Percentiles rank a stretch among this genome's conserved stretches.
Evolutionary conservation across 2,797 vertebrate genomes (phyloP).

Genomic region (Poeciliopsis infans): DNA sequence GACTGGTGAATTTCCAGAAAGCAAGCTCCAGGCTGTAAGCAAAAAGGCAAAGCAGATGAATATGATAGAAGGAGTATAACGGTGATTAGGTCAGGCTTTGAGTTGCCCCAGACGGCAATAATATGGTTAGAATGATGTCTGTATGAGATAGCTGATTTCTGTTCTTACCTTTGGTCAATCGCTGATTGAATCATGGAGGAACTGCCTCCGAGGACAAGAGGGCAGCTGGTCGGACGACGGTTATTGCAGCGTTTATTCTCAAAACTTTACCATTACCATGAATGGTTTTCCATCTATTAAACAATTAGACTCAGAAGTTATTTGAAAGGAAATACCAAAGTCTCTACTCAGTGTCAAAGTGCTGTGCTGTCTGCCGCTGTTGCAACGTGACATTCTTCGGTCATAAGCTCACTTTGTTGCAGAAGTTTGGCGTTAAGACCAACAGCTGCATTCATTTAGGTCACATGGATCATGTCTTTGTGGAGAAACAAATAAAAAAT

Average conservation of each 20-base stretch:
- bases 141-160: background rate
- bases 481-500: slow-evolving; percentile 4
- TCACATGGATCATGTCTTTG: slow-evolving; percentile 11
- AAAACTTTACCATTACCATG: background rate
- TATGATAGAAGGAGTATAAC: background rate
- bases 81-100: background rate
- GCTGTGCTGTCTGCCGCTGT: background rate
- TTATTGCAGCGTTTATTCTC: background rate
- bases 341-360: background rate
- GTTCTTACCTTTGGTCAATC: background rate
- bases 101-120: background rate
- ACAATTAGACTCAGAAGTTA: background rate
- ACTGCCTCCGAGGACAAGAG: background rate
- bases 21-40: slow-evolving; percentile 6
- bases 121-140: slow-evolving; percentile 8
- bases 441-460: slow-evolving; percentile 24
- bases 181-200: background rate
- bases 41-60: background rate
- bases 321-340: background rate
- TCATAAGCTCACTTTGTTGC: background rate
- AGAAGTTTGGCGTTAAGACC: slow-evolving; percentile 16
- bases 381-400: slow-evolving; percentile 1
- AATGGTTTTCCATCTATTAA: background rate
- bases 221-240: background rate
- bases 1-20: background rate